Conservation (phyloP, 2,113 vertebrate genomes). For the Chiloscyllium plagiosum region DNA sequence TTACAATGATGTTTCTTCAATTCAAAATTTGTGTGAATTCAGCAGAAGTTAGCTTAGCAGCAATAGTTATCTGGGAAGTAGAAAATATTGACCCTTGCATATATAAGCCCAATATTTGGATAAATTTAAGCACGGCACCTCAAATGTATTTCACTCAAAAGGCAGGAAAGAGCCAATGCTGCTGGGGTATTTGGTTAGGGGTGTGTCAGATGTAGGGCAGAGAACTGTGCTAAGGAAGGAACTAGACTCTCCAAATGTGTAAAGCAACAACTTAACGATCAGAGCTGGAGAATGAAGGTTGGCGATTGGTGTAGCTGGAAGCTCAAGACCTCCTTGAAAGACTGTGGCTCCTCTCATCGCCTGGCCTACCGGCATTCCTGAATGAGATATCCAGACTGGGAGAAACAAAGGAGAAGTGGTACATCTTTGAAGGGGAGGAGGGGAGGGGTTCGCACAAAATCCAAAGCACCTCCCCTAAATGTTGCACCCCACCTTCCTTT, state of each 20-base stretch:
- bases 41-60: not conserved
- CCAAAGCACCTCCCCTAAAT: too few relatives aligned
- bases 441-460: too few relatives aligned
- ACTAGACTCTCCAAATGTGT: not conserved
- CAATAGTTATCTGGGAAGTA: not conserved
- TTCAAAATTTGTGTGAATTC: not conserved
- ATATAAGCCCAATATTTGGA: too few relatives aligned
- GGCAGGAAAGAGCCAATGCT: not conserved
- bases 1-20: not conserved
- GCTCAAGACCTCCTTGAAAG: not conserved
- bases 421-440: too few relatives aligned
- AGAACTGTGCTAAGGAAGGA: not conserved
- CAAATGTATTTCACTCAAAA: not conserved
- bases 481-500: too few relatives aligned
- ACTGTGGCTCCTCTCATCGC: too few relatives aligned
- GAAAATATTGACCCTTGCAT: not conserved
- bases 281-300: not conserved
- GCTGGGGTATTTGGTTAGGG: not conserved
- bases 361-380: not conserved
- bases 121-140: not conserved
- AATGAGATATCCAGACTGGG: too few relatives aligned
- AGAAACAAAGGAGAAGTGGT: too few relatives aligned
- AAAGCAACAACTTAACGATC: not conserved
- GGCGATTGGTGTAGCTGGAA: not conserved
- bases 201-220: not conserved